Percentiles rank a stretch among this genome's conserved stretches.
phyloP scores from a whole-genome alignment of 2,113 vertebrate species.

The Dromas ardeola region DNA sequence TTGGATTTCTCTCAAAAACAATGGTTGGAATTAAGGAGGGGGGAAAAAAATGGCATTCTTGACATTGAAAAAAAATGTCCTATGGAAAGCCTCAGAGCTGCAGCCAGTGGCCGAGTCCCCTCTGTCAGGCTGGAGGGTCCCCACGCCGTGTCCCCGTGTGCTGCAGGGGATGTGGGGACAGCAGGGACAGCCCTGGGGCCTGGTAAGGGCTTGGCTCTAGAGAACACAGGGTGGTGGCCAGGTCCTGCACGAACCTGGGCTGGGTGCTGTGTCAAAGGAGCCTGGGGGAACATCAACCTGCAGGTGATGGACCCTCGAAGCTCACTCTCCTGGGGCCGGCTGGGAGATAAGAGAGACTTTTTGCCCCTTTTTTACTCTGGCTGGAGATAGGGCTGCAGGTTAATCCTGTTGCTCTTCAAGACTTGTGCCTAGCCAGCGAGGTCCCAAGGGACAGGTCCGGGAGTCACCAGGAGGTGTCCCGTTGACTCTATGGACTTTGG shows the following conservation, averaged over 20 bases:
- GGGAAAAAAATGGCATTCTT: not conserved
- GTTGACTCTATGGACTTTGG: fast-evolving
- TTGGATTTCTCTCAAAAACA: not conserved
- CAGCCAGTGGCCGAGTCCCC: not conserved
- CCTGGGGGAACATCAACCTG: not conserved
- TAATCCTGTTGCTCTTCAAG: not conserved
- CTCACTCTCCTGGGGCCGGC: not conserved
- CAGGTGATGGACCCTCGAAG: not conserved
- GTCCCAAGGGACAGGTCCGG: not conserved
- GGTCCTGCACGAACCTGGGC: not conserved
- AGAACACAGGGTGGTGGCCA: too few relatives aligned
- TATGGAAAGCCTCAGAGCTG: not conserved
- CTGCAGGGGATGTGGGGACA: not conserved
- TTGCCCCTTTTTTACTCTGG: not conserved
- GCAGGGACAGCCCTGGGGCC: not conserved
- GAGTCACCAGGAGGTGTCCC: not conserved
- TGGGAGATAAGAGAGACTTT: fast-evolving
- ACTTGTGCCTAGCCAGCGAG: fast-evolving
- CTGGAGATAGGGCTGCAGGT: not conserved
- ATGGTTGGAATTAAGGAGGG: not conserved
- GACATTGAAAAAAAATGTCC: not conserved
- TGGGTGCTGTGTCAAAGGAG: not conserved
- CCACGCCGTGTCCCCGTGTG: fast-evolving
- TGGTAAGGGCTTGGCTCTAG: not conserved
- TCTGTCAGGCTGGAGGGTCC: not conserved